A percentile compares a stretch with the other conserved stretches of the same genome.
These are phyloP conservation scores for Magallana ariakensis DNA, from an alignment of 1,140 invertebrate genomes.

Conservation along the genomic window DNA sequence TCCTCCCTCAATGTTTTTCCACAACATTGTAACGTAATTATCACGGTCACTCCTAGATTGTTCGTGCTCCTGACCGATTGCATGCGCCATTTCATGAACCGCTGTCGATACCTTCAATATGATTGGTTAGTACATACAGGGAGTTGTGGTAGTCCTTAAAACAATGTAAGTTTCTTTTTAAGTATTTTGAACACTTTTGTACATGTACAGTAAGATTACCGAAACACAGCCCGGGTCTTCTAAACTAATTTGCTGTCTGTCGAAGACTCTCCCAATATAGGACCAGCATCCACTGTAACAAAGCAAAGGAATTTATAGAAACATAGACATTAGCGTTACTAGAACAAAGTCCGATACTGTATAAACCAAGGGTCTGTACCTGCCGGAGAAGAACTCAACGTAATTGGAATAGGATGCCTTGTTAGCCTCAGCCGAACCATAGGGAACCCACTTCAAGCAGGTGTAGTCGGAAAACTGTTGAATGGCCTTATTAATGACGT, in stretches of 20 bases:
- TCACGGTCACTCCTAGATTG: constrained; percentile 45
- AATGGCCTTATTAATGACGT: not conserved
- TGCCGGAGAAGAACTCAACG: not conserved
- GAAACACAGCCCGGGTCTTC: constrained; percentile 42
- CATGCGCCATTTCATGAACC: constrained; percentile 55
- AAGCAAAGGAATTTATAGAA: not conserved
- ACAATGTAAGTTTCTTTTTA: too few relatives aligned
- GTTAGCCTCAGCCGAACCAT: not conserved
- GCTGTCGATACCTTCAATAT: not conserved
- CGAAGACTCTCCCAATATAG: constrained; percentile 46
- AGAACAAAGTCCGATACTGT: too few relatives aligned
- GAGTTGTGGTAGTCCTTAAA: too few relatives aligned
- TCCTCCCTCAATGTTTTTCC: constrained; percentile 33
- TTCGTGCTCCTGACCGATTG: constrained; percentile 53
- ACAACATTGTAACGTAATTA: constrained; percentile 38
- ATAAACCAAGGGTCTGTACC: not conserved
- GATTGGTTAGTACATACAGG: not conserved
- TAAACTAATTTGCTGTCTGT: constrained; percentile 35
- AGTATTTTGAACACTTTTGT: too few relatives aligned
- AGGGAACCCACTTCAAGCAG: not conserved
- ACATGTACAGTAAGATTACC: constrained; percentile 37
- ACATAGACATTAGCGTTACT: not conserved
- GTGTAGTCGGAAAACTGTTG: constrained; percentile 1
- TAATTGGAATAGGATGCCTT: not conserved
- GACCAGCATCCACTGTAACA: constrained; percentile 54